Base-by-base conservation (phyloP, 2,797 vertebrate genomes). In the Fringilla coelebs region DNA sequence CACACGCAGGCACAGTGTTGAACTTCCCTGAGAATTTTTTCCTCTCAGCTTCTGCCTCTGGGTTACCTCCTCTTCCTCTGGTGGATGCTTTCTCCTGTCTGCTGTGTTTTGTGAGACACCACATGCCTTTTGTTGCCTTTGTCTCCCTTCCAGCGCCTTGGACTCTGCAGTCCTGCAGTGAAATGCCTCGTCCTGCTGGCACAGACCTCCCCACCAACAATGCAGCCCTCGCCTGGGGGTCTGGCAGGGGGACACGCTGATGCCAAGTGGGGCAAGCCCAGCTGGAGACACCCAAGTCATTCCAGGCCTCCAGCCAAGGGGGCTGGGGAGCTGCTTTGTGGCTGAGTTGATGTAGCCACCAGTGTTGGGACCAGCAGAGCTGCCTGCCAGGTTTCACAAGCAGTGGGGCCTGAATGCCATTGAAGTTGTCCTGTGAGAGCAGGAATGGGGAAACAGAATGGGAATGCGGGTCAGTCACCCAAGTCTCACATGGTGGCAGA, bases 301-400 rank as follows among this genome's bases (percentile, higher is more conserved):
- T 97, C 87, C 93, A 97, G 97, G 97, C 97, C 67, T 57, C 7
- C 43, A 84, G 97, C 97, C 97, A 98, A 79, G 34, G 90, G 82
- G 76, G 36, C 4, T 48, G 55, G 88, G 45, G 48, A 72, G 41
- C 17, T 71, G 72, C 92, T 97, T 96, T 96, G 88, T 63, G 80
- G 80, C 81, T 1, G 11, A 78, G 38, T 41, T 91, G 95, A 92
- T 2, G 17, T 63, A 91, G 49, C 91, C 94, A 90, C 58, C 38
- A 24, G 62, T 73, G 58, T 67, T 3, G 13, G 75, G 65, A 72
- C 22, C 18, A 45, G 48, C 31, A 74, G 62, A 74, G 57, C 45
- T 4, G 6, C 72, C 79, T 90, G 94, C 96, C 96, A 95, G 74
- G 14, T 94, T 96, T 94, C 87, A 67, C 76, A 86, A 19, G 67